Evolutionary conservation across 2,113 vertebrate genomes (phyloP).

Genomic region (Sinocyclocheilus grahami): DNA sequence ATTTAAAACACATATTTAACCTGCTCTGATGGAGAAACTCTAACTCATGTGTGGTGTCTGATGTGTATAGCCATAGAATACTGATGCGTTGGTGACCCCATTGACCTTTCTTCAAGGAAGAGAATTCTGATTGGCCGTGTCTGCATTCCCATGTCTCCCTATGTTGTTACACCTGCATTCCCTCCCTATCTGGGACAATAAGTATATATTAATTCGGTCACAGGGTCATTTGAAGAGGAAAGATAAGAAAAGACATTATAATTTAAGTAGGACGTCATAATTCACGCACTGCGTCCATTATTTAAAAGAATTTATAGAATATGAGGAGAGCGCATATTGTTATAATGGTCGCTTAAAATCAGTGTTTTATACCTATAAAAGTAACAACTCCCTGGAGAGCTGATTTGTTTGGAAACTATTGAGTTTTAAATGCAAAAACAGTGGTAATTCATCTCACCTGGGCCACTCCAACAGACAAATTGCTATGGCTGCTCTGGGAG

Average conservation of each 20-base stretch:
- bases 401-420: slow-evolving; percentile 25
- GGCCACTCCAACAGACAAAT: slow-evolving; percentile 55
- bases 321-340: neutral
- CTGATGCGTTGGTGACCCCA: slow-evolving; percentile 56
- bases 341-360: neutral
- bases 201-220: slow-evolving; percentile 32
- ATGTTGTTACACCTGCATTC: slow-evolving; percentile 73
- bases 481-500: slow-evolving; percentile 48
- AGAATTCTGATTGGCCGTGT: slow-evolving; percentile 65
- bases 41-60: slow-evolving; percentile 8
- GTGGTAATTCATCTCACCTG: slow-evolving; percentile 55
- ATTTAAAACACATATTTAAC: slow-evolving; percentile 39
- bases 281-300: neutral
- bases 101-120: slow-evolving; percentile 54
- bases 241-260: neutral
- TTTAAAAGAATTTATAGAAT: slow-evolving; percentile 3
- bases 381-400: slow-evolving; percentile 3
- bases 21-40: neutral
- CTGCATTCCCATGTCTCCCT: slow-evolving; percentile 54
- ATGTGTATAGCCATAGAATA: slow-evolving; percentile 60
- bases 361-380: slow-evolving; percentile 2
- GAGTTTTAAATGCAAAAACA: slow-evolving; percentile 42
- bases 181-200: slow-evolving; percentile 46
- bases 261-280: neutral
- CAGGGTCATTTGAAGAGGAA: slow-evolving; percentile 5